phyloP scores from a whole-genome alignment of 2,888 invertebrate species.

The Leucophenga maculata region DNA sequence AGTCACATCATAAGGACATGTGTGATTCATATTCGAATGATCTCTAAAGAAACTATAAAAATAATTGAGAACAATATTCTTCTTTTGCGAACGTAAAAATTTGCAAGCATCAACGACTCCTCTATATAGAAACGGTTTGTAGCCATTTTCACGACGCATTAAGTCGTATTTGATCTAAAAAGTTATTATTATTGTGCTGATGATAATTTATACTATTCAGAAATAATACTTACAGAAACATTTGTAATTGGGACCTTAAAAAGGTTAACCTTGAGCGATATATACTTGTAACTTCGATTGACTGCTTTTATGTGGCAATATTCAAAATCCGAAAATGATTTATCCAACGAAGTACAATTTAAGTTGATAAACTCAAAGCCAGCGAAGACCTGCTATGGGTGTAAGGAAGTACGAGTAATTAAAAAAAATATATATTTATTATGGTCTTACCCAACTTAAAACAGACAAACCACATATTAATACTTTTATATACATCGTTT shows the following conservation, averaged over 20 bases:
- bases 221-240: constrained; percentile 30
- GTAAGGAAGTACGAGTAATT: no score
- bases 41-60: constrained; percentile 21
- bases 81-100: constrained; percentile 11
- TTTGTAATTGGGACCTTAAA: constrained; percentile 17
- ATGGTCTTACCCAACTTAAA: no score
- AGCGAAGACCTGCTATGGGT: neutral
- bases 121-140: constrained; percentile 32
- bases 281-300: constrained; percentile 45
- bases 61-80: neutral
- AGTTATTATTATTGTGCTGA: neutral
- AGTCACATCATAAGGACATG: constrained; percentile 41
- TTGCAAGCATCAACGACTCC: constrained; percentile 36
- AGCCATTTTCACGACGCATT: constrained; percentile 39
- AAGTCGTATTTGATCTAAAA: constrained; percentile 14
- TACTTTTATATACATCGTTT: no score
- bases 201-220: neutral
- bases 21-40: constrained; percentile 40
- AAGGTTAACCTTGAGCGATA: neutral
- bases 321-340: neutral
- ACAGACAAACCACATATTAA: no score
- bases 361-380: constrained; percentile 45
- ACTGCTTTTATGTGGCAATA: constrained; percentile 42
- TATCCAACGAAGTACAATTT: constrained; percentile 30
- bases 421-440: no score